Base-by-base conservation (phyloP, 2,888 invertebrate genomes). In the Philereme vetulata region DNA sequence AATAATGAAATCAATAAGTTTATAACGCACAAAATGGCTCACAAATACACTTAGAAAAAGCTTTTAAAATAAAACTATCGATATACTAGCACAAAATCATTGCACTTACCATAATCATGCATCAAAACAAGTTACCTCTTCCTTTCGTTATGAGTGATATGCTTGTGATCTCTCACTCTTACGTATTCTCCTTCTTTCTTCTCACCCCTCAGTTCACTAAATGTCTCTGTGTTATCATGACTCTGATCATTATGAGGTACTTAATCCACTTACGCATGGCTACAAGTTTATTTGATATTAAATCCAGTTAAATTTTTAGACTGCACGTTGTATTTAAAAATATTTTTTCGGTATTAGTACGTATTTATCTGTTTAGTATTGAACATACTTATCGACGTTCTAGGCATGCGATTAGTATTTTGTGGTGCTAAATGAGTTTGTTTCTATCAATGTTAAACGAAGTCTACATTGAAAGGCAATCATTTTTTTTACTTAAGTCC, bases 261-360 rank as follows among this genome's bases (percentile, higher is more conserved):
- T 77, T 72, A 72, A 77, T 74, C 78, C 77, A 77, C 70, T 80
- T 83, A 85, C 85, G 91, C 92, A 92, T 91, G 92, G 90, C 90
- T 88, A 87, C 77, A 81, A 81, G 80, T 87, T 76, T 76, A 81
- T 85, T 85, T 84, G 80, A 80, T 84, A 83, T 79, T 80, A 74
- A 78, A 78, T 73, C 82, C 81, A 83, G 77, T 82, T 89, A 78
- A 86, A 78, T 91, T 89, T 91, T 88, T 91, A 91, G 90, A 86
- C 74, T 91, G 92, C 92, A 92, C 92, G 92, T 87, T 90, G 84
- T 88, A 84, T 86, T 86, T 82, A 76, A 78, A 75, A 74, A 74
- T 78, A 71, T 80, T 80, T 78, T 76, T 77, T 82, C 79, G 76
- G 74, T 84, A 77, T 84, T 85, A 86, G 83, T 80, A 74, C 72